Evolutionary conservation across 1,140 invertebrate genomes (phyloP), one percentile per base, ranked within the genome.

Genomic region (Ptiloglossa arizonensis): DNA sequence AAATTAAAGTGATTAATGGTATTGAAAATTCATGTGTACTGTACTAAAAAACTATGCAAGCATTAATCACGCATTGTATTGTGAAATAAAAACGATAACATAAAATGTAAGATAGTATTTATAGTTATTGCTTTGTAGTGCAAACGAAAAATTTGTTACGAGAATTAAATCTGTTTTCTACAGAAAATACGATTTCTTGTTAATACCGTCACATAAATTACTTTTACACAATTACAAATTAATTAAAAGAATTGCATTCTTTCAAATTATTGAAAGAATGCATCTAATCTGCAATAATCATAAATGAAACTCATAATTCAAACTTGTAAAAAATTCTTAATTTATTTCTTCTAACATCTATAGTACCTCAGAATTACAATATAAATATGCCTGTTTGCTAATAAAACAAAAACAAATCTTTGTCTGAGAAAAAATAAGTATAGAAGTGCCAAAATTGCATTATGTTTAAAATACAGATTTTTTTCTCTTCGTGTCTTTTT

Each of bases 391-490:
- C 19, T 59, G 5, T 77, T 29, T 41, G 19, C 17, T 81, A 74
- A 79, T 69, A 52, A 74, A 80, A 52, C 64, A 74, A 24, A 83
- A 81, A 83, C 56, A 74, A 83, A 74, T 66, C 59, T 76, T 52
- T 86, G 46, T 68, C 52, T 67, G 17, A 72, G 24, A 59, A 79
- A 81, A 82, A 50, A 67, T 86, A 78, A 86, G 77, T 73, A 80
- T 74, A 86, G 67, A n/a, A 19, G 72, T 84, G 83, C 82, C 83
- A 35, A 74, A 69, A 77, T 78, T 70, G 60, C 46, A 29, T 70
- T 72, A 70, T 32, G 38, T 71, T 67, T 78, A 72, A 81, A 85
- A 85, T 84, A 84, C 82, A 85, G 67, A 85, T 84, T 84, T 73
- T 46, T 73, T 76, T 78, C 71, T 80, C 27, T 85, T 59, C 41